Base-by-base conservation (phyloP, 2,113 vertebrate species). In the Chitala chitala region DNA sequence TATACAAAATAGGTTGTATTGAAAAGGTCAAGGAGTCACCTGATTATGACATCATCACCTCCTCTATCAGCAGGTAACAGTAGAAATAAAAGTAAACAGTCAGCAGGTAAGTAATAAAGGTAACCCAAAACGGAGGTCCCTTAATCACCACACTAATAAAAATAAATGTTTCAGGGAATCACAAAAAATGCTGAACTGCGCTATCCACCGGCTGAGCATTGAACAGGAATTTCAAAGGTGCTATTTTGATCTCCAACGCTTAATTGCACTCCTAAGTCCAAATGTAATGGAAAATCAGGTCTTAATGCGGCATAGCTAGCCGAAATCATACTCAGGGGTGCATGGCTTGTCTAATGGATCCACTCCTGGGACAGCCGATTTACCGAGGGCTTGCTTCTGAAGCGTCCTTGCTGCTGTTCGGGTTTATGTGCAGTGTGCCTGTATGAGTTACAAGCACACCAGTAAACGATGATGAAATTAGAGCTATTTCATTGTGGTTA, bases 401-500 rank as follows among this genome's bases (percentile, higher is more conserved):
- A 86, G 66, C 77, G 78, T 84, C 82, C 83, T 82, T 82, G 80
- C 81, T 76, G 74, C 71, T 78, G 78, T 75, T 70, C 73, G 75
- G 76, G 68, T 78, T 74, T 40, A 80, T 74, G 72, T 36, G 46
- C 53, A 24, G 72, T 40, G 53, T 77, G 73, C 72, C 72, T 75
- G 76, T 64, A 69, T 86, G 86, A 89, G 85, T 87, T 83, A 82
- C 80, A 82, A 87, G 61, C 63, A 73, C 68, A 79, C 70, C 51
- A 70, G 75, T 68, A 73, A 75, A 64, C 17, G 63, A 40, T 48
- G 75, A 56, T 86, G 86, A 85, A 89, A 88, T 85, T 84, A 87
- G 89, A 88, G 84, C 87, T 81, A 84, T 83, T 88, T 88, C 80
- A 78, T 82, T 88, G 87, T 75, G 88, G 81, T 74, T 89, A 85